phyloP scores from a whole-genome alignment of 2,888 invertebrate genomes.

The Limnephilus auricula region DNA sequence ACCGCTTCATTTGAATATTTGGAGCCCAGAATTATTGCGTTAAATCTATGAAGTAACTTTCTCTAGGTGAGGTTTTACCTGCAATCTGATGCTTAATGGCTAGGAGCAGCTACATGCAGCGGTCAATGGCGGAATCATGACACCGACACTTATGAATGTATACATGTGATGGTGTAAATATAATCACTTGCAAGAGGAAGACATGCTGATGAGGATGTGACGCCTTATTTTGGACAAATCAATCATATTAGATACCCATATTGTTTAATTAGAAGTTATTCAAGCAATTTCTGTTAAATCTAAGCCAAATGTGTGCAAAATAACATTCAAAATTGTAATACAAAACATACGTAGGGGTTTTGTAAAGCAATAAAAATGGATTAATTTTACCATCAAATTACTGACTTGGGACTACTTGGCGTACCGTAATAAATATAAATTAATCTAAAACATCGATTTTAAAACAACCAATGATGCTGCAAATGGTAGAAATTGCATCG shows the following conservation, averaged over 20 bases:
- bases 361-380: no score
- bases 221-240: neutral
- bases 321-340: neutral
- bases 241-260: neutral
- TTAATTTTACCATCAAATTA: neutral
- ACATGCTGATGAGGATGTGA: neutral
- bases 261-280: neutral
- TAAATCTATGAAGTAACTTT: neutral
- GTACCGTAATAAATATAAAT: neutral
- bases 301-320: neutral
- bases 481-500: neutral
- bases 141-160: neutral
- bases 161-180: neutral
- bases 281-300: neutral
- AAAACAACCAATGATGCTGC: neutral
- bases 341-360: neutral
- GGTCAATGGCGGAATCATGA: neutral
- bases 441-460: no score
- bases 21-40: neutral
- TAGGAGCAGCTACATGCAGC: neutral
- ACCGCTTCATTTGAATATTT: no score
- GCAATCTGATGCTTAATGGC: neutral
- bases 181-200: neutral
- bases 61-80: neutral
- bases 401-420: neutral